phyloP scores from a whole-genome alignment of 1,140 invertebrate species.

The Zelostemma sp. region DNA sequence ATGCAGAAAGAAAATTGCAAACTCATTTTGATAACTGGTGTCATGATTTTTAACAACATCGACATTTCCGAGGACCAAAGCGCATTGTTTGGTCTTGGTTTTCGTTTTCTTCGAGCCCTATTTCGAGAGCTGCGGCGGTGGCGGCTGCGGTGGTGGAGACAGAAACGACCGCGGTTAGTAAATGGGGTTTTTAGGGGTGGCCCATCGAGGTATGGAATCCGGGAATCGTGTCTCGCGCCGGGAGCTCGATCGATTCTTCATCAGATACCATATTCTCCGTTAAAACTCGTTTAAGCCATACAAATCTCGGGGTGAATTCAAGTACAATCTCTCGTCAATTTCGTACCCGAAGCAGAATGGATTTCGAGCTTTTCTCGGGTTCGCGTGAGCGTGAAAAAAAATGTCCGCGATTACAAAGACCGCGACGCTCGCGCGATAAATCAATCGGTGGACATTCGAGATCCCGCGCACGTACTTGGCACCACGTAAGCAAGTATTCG shows the following conservation, averaged over 20 bases:
- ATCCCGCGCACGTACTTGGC: slow-evolving; percentile 33
- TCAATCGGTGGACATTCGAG: slow-evolving; percentile 13
- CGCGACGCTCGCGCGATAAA: slow-evolving; percentile 6
- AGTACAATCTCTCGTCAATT: too few species aligned
- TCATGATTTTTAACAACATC: slow-evolving; percentile 1
- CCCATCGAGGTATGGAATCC: slow-evolving; percentile 33
- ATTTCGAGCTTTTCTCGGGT: too few species aligned
- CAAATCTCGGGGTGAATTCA: too few species aligned
- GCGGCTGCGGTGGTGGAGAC: slow-evolving; percentile 10
- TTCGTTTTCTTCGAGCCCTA: slow-evolving; percentile 25
- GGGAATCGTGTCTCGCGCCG: slow-evolving; percentile 38
- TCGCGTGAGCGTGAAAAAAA: too few species aligned
- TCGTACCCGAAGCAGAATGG: background rate
- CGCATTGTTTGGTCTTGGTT: slow-evolving; percentile 26
- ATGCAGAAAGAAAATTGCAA: too few species aligned
- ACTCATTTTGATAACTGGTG: too few species aligned
- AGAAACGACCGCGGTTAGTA: slow-evolving; percentile 33
- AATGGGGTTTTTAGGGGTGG: slow-evolving; percentile 36
- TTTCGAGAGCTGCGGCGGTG: slow-evolving; percentile 10
- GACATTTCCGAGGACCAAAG: slow-evolving; percentile 40
- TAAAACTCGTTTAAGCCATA: slow-evolving; percentile 39
- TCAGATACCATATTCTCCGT: slow-evolving; percentile 27
- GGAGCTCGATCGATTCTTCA: slow-evolving; percentile 44
- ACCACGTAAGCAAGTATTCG: slow-evolving; percentile 29
- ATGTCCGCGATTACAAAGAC: slow-evolving; percentile 8